phyloP scores from a whole-genome alignment of 2,888 invertebrate genomes.

The Eledona agricola region DNA sequence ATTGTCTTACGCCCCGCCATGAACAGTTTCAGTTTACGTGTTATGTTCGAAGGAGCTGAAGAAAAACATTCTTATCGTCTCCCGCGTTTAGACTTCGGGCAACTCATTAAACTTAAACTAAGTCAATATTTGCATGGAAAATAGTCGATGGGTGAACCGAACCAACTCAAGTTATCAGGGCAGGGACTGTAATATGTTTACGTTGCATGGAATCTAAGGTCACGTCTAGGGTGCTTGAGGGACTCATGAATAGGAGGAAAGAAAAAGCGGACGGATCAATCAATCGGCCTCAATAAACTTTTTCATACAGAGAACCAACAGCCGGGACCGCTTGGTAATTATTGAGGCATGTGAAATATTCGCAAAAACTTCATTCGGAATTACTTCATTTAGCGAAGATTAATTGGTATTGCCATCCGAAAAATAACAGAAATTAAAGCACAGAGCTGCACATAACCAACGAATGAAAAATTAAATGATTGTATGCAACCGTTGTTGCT shows the following conservation, averaged over 20 bases:
- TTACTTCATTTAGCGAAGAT: too few species aligned
- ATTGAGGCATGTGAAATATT: too few species aligned
- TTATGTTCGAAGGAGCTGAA: constrained; percentile 6
- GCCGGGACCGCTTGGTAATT: too few species aligned
- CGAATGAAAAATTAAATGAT: too few species aligned
- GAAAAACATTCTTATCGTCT: constrained; percentile 20
- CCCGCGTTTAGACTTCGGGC: constrained; percentile 9
- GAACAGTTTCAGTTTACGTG: constrained; percentile 29
- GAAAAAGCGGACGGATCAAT: constrained; percentile 19
- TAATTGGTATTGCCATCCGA: too few species aligned
- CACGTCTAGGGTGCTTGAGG: constrained; percentile 1
- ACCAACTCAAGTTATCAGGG: constrained; percentile 19
- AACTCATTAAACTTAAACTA: constrained; percentile 25
- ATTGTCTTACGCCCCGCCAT: constrained; percentile 34
- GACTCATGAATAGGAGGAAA: constrained; percentile 8
- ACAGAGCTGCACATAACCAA: too few species aligned
- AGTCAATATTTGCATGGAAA: constrained; percentile 32
- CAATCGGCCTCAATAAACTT: constrained; percentile 18
- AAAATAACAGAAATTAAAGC: too few species aligned
- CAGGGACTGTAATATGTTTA: constrained; percentile 11
- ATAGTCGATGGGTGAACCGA: constrained; percentile 20
- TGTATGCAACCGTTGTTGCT: too few species aligned
- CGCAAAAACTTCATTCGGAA: too few species aligned
- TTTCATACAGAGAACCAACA: constrained; percentile 4
- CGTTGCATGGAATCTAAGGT: constrained; percentile 8